Base-by-base conservation (phyloP, 2,797 vertebrate species). In the Astyanax mexicanus region DNA sequence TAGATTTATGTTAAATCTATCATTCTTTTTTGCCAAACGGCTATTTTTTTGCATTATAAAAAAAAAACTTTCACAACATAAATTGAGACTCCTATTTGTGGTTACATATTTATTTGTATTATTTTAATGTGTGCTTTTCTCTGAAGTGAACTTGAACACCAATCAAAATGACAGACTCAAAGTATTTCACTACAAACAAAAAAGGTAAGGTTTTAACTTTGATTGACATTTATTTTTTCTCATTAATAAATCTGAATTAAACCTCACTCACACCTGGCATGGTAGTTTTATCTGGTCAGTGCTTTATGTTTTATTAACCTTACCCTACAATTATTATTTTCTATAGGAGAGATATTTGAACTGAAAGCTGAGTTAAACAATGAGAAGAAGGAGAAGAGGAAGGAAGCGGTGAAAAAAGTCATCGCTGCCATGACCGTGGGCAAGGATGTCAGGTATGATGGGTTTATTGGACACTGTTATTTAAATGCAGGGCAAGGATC, bases 151-250 rank as follows among this genome's bases (percentile, higher is more conserved):
- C 82, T 72, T 88, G 72, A 94, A 90, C 88, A 89, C 42, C 86
- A 80, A 80, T 71, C 92, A 90, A 83, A 91, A 99, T 99, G 98
- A 99, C 98, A 10, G 98, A 99, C 91, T 98, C 98, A 83, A 99
- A 99, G 88, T 99, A 99, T 89, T 99, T 99, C 85, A 99, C 98
- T 27, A 99, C 98, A 60, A 99, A 98, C 92, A 99, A 99, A 91
- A 99, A 99, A 93, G 98, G 98, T 98, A 72, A 90, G 93, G 17
- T n/a, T 12, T 5, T 0, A 61, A 1, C 4, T 23, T 40, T 13
- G 3, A 29, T 29, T 54, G 10, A 10, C 21, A n/a, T n/a, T n/a
- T n/a, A n/a, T n/a, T n/a, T n/a, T n/a, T n/a, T n/a, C n/a, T n/a
- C n/a, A n/a, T 17, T 15, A 3, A 15, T 7, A 15, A 45, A 32